phyloP scores from a whole-genome alignment of 2,113 vertebrate species.

The Colossoma macropomum region DNA sequence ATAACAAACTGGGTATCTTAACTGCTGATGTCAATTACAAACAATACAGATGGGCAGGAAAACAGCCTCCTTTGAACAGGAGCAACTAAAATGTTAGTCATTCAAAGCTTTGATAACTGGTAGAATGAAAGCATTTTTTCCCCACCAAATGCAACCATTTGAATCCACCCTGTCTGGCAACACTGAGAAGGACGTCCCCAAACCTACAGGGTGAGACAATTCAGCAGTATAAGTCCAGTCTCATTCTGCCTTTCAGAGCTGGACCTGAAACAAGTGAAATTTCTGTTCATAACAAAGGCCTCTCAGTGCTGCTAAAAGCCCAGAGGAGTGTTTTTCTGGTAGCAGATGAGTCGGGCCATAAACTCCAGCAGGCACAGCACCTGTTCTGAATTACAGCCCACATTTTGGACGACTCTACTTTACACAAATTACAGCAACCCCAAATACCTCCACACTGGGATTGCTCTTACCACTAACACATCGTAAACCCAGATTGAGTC shows the following conservation, averaged over 20 bases:
- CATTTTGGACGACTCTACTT: conserved; percentile 42
- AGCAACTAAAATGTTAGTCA: too few relatives aligned
- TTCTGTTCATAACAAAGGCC: conserved; percentile 51
- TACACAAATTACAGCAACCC: conserved; percentile 32
- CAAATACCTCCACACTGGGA: conserved; percentile 55
- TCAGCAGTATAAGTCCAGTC: background rate
- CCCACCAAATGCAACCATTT: too few relatives aligned
- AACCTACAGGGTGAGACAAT: too few relatives aligned
- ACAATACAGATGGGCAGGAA: too few relatives aligned
- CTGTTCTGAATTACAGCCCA: conserved; percentile 43
- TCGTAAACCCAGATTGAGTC: background rate
- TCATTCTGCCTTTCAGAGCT: background rate
- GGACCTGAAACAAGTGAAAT: conserved; percentile 18
- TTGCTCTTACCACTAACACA: conserved; percentile 1
- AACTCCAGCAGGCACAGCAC: conserved; percentile 67
- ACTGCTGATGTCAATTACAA: too few relatives aligned
- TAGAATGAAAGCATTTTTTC: too few relatives aligned
- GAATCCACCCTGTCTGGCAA: too few relatives aligned
- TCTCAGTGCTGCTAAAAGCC: conserved; percentile 64
- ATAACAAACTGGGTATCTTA: too few relatives aligned
- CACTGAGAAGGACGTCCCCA: too few relatives aligned
- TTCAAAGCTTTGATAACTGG: too few relatives aligned
- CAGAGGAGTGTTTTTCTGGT: conserved; percentile 62
- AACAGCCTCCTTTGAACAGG: too few relatives aligned
- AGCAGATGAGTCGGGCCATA: conserved; percentile 61